phyloP scores from a whole-genome alignment of 2,888 invertebrate genomes.

The Drosophila eohydei region DNA sequence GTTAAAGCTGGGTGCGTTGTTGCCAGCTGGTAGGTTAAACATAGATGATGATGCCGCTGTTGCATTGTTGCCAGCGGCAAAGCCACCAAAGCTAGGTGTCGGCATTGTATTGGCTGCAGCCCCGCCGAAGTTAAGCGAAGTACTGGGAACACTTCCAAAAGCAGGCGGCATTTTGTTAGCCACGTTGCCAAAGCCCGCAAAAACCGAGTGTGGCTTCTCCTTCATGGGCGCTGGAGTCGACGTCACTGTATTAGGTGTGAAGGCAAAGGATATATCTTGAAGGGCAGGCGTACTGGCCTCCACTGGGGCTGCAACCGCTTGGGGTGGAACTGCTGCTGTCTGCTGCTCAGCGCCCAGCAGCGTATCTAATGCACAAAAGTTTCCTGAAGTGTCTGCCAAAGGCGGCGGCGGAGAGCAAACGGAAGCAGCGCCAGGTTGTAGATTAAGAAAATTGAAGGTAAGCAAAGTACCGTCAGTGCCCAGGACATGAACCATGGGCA shows the following conservation, averaged over 20 bases:
- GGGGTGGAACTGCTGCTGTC: constrained; percentile 1
- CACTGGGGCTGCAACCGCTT: constrained; percentile 1
- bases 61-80: constrained; percentile 19
- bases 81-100: constrained; percentile 44
- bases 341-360: constrained; percentile 37
- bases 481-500: constrained; percentile 92
- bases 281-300: constrained; percentile 16
- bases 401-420: constrained; percentile 88
- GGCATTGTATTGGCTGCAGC: constrained; percentile 45
- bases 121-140: constrained; percentile 43
- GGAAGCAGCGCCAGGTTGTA: constrained; percentile 86
- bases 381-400: constrained; percentile 83
- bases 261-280: constrained; percentile 70
- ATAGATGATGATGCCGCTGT: constrained; percentile 11
- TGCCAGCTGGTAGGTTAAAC: constrained; percentile 9
- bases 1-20: constrained; percentile 4
- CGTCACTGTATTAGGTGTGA: constrained; percentile 71
- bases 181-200: constrained; percentile 48
- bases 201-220: constrained; percentile 64
- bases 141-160: constrained; percentile 19
- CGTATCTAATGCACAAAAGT: constrained; percentile 72
- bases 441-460: constrained; percentile 91
- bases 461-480: constrained; percentile 92
- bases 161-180: constrained; percentile 17
- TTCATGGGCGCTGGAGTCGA: constrained; percentile 81